Evolutionary conservation across 2,797 vertebrate species (phyloP), one percentile per base, ranked within the genome.

Genomic region (Periparus ater): DNA sequence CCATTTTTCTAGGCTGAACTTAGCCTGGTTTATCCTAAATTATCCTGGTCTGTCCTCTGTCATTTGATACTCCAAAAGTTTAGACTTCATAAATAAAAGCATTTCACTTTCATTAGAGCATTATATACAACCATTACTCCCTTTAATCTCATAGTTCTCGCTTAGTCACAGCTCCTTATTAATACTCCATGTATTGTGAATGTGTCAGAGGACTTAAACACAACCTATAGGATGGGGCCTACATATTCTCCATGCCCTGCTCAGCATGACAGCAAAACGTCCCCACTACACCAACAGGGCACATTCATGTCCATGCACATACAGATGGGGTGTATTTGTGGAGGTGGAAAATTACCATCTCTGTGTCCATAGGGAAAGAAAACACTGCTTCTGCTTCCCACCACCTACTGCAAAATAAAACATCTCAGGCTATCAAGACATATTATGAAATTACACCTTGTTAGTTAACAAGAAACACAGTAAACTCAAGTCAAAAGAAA

Each of bases 401-500:
- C 34, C 36, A 47, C 9, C 72, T 44, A 88, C 17, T 1, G 2
- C 47, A 81, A 89, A 90, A 60, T 47, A 54, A 53, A 89, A 61
- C 32, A 78, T 32, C 15, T 77, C 84, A 72, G n/a, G 51, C 55
- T 73, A 71, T 36, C 63, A 51, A 75, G 73, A 90, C 30, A 23
- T 34, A 81, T 66, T 61, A 89, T 10, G 45, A 89, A 91, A 96
- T 34, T 30, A 95, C 25, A 88, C 29, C 29, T 86, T 44, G 51
- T 90, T 66, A 85, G 87, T 89, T 91, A 96, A 96, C 65, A 96
- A 97, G 95, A 96, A 98, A 90, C 94, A 98, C 97, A 97, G 97
- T 97, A 97, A 97, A 97, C 96, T 91, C 97, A 97, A 81, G 94
- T 98, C 97, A 97, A 98, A 98, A 98, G 98, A 98, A 97, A 98